A percentile compares a stretch with the other conserved stretches of the same genome.
These are phyloP conservation scores for Podocnemis expansa DNA, from an alignment of 2,113 vertebrate species.

Conservation along the genomic window DNA sequence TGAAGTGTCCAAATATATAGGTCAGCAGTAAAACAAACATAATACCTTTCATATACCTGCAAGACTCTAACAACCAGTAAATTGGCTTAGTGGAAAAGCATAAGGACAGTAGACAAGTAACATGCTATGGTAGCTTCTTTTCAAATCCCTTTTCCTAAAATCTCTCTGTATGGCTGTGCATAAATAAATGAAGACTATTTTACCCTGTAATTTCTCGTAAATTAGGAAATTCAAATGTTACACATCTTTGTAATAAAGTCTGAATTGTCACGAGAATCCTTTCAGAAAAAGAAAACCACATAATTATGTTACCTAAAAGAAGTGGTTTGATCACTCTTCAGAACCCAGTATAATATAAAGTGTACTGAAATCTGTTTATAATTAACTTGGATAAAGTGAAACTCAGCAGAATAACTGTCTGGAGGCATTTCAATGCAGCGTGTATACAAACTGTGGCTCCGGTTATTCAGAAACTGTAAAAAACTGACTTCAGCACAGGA, in stretches of 20 bases:
- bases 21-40: background rate
- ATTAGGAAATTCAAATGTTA: background rate
- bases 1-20: background rate
- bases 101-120: background rate
- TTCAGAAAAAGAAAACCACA: background rate
- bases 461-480: background rate
- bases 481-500: background rate
- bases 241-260: background rate
- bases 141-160: background rate
- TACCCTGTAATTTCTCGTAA: background rate
- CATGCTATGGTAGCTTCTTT: background rate
- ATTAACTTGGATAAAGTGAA: background rate
- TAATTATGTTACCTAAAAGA: fast-evolving
- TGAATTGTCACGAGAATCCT: background rate
- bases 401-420: background rate
- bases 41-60: background rate
- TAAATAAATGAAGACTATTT: background rate
- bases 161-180: background rate
- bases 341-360: background rate
- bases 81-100: background rate
- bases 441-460: background rate
- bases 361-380: background rate
- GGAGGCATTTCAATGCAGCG: background rate
- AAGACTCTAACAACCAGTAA: background rate
- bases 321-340: background rate